Evolutionary conservation across 2,888 invertebrate genomes (phyloP), one percentile per base, ranked within the genome.

Genomic region (Melipona bicolor): DNA sequence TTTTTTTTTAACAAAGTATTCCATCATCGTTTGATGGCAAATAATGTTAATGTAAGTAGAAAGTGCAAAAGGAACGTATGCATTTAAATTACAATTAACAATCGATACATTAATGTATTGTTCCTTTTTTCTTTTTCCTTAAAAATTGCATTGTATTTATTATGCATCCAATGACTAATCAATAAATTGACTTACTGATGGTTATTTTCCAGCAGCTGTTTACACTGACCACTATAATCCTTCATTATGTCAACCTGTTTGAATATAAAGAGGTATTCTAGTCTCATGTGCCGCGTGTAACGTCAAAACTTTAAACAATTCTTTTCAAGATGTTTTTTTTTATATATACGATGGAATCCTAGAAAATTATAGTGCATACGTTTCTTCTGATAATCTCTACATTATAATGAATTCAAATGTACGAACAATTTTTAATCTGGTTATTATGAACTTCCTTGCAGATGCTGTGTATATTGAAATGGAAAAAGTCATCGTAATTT

Each of bases 1-100:
- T 54, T 75, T 75, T 65, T 54, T 75, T 69, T 50, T 50, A 32
- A 43, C 43, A 43, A 68, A 27, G 17, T 43, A 17, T 43, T 68
- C 43, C 13, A 5, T 21, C 74, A 6, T 68, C 52, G 52, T 52
- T 72, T 56, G 24, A 70, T 36, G 71, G n/a, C 43, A 62, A 54
- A n/a, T 11, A 11, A 52, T 64, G 24, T 56, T 68, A n/a, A 62
- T 24, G 50, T 49, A 13, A 79, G 62, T n/a, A 50, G 54, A 85
- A 69, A 77, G 80, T 83, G 74, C 77, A 79, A 89, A 83, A 88
- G 83, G 77, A 78, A 88, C 89, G 88, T 88, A 87, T 89, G 88
- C 87, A 59, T 89, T 82, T 69, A 13, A 82, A 77, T 54, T 43
- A 61, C 21, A 32, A 75, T 49, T 52, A 49, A 43, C 13, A 27